Conservation (phyloP, 2,797 vertebrate genomes). For the Cephalopachus bancanus region DNA sequence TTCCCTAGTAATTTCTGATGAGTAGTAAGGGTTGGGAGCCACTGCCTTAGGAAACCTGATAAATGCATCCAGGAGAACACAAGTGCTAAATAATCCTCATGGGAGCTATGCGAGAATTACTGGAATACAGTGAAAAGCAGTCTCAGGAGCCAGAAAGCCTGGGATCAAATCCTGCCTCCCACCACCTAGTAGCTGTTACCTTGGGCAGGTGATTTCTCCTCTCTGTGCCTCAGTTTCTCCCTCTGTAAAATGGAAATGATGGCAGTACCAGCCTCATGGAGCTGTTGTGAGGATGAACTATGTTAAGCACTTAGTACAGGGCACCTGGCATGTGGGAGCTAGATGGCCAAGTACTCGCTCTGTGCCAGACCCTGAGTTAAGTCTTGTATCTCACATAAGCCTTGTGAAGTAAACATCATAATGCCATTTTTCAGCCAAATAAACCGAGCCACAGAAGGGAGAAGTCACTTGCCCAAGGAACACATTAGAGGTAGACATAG, state of each 20-base stretch:
- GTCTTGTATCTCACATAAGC: neutral
- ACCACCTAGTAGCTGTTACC: neutral
- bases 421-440: neutral
- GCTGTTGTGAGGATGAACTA: neutral
- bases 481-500: rapidly evolving
- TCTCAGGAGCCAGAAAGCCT: no score
- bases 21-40: neutral
- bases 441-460: neutral
- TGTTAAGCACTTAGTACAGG: rapidly evolving
- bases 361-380: no score
- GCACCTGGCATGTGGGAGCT: rapidly evolving
- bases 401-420: neutral
- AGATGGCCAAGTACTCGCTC: rapidly evolving
- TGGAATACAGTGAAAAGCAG: neutral
- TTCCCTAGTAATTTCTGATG: neutral
- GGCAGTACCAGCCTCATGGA: neutral
- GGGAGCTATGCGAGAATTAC: neutral
- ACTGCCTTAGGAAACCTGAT: neutral
- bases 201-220: neutral
- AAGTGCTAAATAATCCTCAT: neutral
- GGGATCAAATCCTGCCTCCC: neutral
- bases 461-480: neutral
- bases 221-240: neutral
- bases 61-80: neutral
- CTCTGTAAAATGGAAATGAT: neutral